Evolutionary conservation across 2,888 invertebrate species (phyloP).

Genomic region (Noctua janthina): DNA sequence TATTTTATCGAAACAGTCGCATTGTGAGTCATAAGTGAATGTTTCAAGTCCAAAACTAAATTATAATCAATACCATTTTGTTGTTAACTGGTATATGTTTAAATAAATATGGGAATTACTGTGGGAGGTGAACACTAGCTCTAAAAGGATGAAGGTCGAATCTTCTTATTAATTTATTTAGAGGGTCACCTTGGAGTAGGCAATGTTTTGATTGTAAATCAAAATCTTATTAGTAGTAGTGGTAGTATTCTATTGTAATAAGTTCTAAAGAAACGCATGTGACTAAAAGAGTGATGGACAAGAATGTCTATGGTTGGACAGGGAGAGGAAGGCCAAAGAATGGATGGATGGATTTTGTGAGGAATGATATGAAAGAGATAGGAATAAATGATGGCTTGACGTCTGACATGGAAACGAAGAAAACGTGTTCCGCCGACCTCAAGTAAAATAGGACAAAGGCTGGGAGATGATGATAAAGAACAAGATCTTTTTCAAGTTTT

Average conservation of each 20-base stretch:
- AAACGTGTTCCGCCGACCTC: too few species aligned
- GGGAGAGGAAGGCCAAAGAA: too few species aligned
- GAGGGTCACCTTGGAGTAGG: slow-evolving; percentile 42
- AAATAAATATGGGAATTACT: slow-evolving; percentile 53
- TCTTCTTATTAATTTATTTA: slow-evolving; percentile 39
- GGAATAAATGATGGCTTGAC: too few species aligned
- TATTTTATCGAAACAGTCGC: slow-evolving; percentile 38
- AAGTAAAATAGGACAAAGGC: too few species aligned
- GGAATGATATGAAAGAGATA: too few species aligned
- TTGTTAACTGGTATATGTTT: slow-evolving; percentile 6
- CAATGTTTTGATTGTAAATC: slow-evolving; percentile 7
- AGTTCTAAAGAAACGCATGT: too few species aligned
- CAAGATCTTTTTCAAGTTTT: neutral
- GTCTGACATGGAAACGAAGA: too few species aligned
- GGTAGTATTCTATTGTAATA: too few species aligned
- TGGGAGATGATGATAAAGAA: too few species aligned
- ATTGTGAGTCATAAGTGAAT: slow-evolving; percentile 52
- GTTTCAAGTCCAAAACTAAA: slow-evolving; percentile 56
- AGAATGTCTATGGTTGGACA: too few species aligned
- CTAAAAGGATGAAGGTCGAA: slow-evolving; percentile 60
- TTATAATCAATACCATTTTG: slow-evolving; percentile 40
- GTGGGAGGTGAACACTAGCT: slow-evolving; percentile 64
- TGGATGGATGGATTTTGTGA: too few species aligned
- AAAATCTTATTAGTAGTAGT: neutral
- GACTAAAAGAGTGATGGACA: too few species aligned